These are phyloP conservation scores for Zoanthus sociatus DNA, from an alignment of 92 coral and sea anemone genomes.

Conservation along the genomic window DNA sequence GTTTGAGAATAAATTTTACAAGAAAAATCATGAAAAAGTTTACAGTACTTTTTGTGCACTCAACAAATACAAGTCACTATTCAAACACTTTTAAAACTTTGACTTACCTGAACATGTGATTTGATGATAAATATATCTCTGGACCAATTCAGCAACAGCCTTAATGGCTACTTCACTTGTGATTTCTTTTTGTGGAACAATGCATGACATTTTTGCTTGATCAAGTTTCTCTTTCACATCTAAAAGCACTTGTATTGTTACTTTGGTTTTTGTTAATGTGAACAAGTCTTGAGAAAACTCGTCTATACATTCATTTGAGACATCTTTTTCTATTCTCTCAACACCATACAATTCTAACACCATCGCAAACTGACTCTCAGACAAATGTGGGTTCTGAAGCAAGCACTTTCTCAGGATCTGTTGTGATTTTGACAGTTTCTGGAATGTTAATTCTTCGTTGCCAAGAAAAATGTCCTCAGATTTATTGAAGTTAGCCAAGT, in stretches of 20 bases:
- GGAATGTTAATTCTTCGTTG: constrained; percentile 62
- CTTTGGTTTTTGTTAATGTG: constrained; percentile 60
- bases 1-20: not conserved
- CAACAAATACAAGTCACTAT: not conserved
- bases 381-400: constrained; percentile 81
- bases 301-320: not conserved
- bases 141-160: not conserved
- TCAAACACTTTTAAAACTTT: not conserved
- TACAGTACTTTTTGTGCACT: not conserved
- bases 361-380: constrained; percentile 58
- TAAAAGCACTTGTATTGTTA: constrained; percentile 61
- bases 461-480: constrained; percentile 73
- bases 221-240: constrained; percentile 64
- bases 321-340: constrained; percentile 39
- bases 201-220: not conserved
- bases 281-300: constrained; percentile 54
- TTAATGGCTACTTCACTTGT: not conserved
- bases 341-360: constrained; percentile 70
- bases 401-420: constrained; percentile 64
- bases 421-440: constrained; percentile 66
- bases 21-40: not conserved
- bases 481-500: constrained; percentile 80
- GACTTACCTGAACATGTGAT: not conserved
- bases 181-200: too few relatives aligned
- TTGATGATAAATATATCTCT: not conserved